Evolutionary conservation across 2,797 vertebrate species (phyloP), one percentile per base, ranked within the genome.

Genomic region (Hydrolagus colliei): DNA sequence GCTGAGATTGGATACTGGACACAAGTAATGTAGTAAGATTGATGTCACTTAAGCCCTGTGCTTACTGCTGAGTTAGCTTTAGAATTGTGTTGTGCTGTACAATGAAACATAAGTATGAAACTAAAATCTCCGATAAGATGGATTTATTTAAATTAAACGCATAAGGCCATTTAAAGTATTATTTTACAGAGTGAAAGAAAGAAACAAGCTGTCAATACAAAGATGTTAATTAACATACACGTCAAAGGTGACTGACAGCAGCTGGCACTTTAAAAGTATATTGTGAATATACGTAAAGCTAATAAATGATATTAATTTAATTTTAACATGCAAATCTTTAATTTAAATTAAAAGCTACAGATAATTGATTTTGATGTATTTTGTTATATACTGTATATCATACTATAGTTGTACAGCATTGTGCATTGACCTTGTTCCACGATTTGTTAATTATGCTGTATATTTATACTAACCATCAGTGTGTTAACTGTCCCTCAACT

Each of bases 151-250:
- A 35, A 82, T 16, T 67, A 1, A 65, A 68, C 35, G 32, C 63
- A 35, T 35, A 9, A 80, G 18, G 9, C 13, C 2, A 18, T 7
- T 6, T 78, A 65, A 82, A 59, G 7, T 20, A 84, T 59, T 76
- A 76, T 67, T 67, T 84, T 68, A 41, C 32, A 84, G 32, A 41
- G 6, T 84, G 67, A 84, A 32, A 71, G 67, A 84, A 32, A 71
- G 22, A 41, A 82, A 2, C 35, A 16, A 68, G 41, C 14, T 71
- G 65, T 32, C 71, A 8, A 1, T 35, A 82, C 62, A 82, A 18
- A 65, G 12, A 32, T 16, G 13, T 9, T 67, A 35, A 80, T 9
- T 67, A 35, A 80, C 67, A 18, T 68, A 14, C n/a, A 67, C 67
- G 32, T 35, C 35, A 82, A 82, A 67, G 32, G 78, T 67, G 14